Conservation (phyloP, 2,113 vertebrate species). For the Theristicus caerulescens region DNA sequence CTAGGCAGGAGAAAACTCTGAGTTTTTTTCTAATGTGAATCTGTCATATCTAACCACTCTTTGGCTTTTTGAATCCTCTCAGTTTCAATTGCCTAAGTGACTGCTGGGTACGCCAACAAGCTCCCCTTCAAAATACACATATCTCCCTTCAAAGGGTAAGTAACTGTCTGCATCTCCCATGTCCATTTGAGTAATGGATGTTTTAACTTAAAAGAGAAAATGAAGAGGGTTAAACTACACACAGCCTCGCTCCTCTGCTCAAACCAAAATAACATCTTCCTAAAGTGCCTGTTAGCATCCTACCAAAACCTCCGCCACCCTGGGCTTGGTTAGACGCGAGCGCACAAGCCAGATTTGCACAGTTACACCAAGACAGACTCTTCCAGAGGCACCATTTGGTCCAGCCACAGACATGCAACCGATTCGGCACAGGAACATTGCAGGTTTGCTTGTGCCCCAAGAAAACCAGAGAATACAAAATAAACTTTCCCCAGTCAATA, state of each 20-base stretch:
- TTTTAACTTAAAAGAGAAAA: background rate
- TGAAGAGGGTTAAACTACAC: background rate
- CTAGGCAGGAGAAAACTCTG: background rate
- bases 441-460: background rate
- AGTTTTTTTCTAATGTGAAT: background rate
- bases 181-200: background rate
- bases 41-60: background rate
- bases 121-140: background rate
- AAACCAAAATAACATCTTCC: background rate
- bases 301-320: background rate
- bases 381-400: background rate
- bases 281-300: background rate
- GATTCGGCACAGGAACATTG: fast-evolving
- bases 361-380: background rate
- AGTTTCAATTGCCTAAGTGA: background rate
- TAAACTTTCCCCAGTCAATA: background rate
- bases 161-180: background rate
- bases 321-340: background rate
- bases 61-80: background rate
- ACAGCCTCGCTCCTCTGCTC: background rate
- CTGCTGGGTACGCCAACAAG: background rate
- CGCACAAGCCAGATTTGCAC: background rate
- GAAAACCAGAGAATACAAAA: background rate
- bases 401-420: fast-evolving
- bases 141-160: background rate